A percentile compares a stretch with the other conserved stretches of the same genome.
Evolutionary conservation across 2,113 vertebrate species (phyloP).

Genomic region (Phyllopteryx taeniolatus): DNA sequence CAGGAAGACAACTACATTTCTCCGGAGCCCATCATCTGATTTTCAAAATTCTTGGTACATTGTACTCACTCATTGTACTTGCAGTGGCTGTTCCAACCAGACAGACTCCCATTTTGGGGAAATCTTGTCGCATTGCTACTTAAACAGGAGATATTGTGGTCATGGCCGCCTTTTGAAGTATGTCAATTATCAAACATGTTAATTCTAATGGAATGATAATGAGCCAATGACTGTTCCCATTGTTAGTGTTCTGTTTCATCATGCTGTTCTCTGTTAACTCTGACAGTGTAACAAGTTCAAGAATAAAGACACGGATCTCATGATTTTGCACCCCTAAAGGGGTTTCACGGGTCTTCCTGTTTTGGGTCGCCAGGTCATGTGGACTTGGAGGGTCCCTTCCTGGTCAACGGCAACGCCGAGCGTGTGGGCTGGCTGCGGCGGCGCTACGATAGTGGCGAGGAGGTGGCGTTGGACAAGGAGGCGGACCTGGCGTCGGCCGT

Average conservation of each 20-base stretch:
- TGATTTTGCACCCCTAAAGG: background rate
- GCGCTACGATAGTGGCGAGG: slow-evolving; percentile 90
- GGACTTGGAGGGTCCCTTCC: slow-evolving; percentile 94
- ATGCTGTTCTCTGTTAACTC: background rate
- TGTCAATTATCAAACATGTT: background rate
- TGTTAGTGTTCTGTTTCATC: background rate
- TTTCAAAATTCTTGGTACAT: too few relatives aligned
- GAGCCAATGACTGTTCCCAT: background rate
- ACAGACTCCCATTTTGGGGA: too few relatives aligned
- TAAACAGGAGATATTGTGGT: too few relatives aligned
- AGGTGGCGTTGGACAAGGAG: slow-evolving; percentile 94
- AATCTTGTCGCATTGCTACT: too few relatives aligned
- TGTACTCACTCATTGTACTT: too few relatives aligned
- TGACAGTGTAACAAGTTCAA: background rate
- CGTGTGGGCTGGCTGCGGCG: slow-evolving; percentile 96
- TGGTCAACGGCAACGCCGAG: slow-evolving; percentile 96
- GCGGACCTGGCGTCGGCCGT: slow-evolving; percentile 95
- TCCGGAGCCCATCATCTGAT: too few relatives aligned
- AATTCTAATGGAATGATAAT: background rate
- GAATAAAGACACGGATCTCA: background rate
- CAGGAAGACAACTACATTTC: too few relatives aligned
- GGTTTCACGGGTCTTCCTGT: background rate
- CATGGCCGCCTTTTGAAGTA: background rate
- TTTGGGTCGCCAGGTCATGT: slow-evolving; percentile 77
- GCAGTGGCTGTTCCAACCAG: too few relatives aligned